phyloP scores from a whole-genome alignment of 2,797 vertebrate species.

The Pitangus sulphuratus region DNA sequence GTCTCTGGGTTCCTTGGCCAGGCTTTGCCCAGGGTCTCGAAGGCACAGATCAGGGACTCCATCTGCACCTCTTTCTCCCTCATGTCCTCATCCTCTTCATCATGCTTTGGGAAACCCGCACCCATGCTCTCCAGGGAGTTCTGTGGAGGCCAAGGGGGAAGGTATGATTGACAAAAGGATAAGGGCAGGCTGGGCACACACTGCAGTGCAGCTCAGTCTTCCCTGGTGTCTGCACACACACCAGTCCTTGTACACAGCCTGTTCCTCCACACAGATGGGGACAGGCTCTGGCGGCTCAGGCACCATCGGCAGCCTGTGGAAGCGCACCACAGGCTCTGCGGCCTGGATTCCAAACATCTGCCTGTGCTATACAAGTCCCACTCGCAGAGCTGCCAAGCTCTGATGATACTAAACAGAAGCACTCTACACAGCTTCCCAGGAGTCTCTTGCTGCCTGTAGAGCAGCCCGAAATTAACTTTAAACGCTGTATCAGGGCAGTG shows the following conservation, averaged over 20 bases:
- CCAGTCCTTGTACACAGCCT: not conserved
- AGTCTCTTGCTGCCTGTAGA: not conserved
- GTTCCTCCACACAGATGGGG: not conserved
- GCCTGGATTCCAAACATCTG: not conserved
- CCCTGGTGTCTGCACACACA: not conserved
- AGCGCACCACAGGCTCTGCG: accelerated
- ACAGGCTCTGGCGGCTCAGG: not conserved
- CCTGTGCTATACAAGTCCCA: accelerated
- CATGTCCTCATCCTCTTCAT: constrained; percentile 80
- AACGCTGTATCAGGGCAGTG: not conserved
- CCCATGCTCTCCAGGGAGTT: constrained; percentile 81
- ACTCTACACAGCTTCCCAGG: not conserved
- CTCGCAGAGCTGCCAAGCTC: not conserved
- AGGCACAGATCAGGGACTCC: constrained; percentile 90
- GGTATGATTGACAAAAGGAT: not conserved
- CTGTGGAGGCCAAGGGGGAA: constrained; percentile 63
- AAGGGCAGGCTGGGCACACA: not conserved
- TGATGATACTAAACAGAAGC: not conserved
- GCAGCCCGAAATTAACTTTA: not conserved
- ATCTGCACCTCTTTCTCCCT: constrained; percentile 88
- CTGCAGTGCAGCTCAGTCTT: not conserved
- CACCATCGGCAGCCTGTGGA: accelerated
- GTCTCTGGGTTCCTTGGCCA: constrained; percentile 89
- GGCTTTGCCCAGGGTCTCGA: constrained; percentile 91
- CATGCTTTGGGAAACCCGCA: constrained; percentile 62